phyloP scores from a whole-genome alignment of 1,140 invertebrate genomes.

The Alviniconcha marisindica region DNA sequence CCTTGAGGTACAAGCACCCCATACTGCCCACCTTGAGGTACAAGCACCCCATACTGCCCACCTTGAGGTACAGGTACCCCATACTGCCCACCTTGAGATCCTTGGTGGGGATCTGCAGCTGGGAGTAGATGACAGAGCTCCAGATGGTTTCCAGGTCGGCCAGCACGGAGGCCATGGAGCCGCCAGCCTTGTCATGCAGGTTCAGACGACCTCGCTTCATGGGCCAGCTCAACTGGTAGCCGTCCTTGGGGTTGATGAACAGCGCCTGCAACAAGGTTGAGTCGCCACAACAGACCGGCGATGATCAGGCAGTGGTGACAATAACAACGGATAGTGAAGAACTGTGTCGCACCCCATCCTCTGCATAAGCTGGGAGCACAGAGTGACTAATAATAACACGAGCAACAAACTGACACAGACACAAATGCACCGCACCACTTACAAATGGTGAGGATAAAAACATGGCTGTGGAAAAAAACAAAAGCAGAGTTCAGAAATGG shows the following conservation, averaged over 20 bases:
- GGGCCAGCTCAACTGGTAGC: constrained; percentile 93
- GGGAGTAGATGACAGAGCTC: constrained; percentile 86
- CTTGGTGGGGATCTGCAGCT: constrained; percentile 85
- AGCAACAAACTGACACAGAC: neutral
- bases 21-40: too few species aligned
- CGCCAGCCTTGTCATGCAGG: constrained; percentile 87
- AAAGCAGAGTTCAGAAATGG: too few species aligned
- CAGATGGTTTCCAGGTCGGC: constrained; percentile 92
- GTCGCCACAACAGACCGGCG: too few species aligned
- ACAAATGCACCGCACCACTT: too few species aligned
- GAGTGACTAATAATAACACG: neutral
- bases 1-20: too few species aligned
- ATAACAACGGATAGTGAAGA: neutral
- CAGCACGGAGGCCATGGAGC: constrained; percentile 88
- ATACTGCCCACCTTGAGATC: constrained; percentile 83
- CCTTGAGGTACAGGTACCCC: too few species aligned
- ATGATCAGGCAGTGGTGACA: neutral
- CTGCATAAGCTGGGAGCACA: neutral
- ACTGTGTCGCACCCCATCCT: neutral
- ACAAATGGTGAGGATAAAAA: too few species aligned
- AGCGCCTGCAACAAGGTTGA: constrained; percentile 83
- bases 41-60: too few species aligned
- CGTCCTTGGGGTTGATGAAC: constrained; percentile 81
- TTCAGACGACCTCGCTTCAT: constrained; percentile 91
- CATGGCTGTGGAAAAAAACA: too few species aligned